phyloP scores from a whole-genome alignment of 2,113 vertebrate species.

The Ciconia boyciana region DNA sequence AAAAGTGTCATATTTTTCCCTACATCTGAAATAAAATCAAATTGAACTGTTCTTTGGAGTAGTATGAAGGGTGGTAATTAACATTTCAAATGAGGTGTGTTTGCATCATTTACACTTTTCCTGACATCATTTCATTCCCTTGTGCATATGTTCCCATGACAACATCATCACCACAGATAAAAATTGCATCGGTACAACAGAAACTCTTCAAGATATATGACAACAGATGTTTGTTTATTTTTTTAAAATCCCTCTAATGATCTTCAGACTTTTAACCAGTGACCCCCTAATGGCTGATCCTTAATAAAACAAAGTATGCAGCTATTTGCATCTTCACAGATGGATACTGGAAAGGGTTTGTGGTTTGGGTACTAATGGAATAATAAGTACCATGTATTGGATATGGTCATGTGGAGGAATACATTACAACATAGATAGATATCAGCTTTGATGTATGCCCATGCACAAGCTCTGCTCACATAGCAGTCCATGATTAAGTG shows the following conservation, averaged over 20 bases:
- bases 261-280: constrained; percentile 52
- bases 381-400: constrained; percentile 44
- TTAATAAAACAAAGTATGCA: constrained; percentile 41
- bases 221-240: constrained; percentile 64
- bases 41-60: constrained; percentile 23
- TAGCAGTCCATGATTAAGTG: constrained; percentile 13
- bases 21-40: constrained; percentile 54
- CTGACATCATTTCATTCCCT: constrained; percentile 67
- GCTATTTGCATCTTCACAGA: constrained; percentile 36
- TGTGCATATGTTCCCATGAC: constrained; percentile 62
- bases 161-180: constrained; percentile 60
- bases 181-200: constrained; percentile 48
- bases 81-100: constrained; percentile 55
- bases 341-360: constrained; percentile 31
- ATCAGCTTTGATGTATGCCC: constrained; percentile 55
- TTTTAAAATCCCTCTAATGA: constrained; percentile 24
- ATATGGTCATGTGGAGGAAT: constrained; percentile 55
- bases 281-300: constrained; percentile 22
- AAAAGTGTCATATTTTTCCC: constrained; percentile 62
- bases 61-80: constrained; percentile 32
- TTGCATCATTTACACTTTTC: constrained; percentile 68
- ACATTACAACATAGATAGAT: constrained; percentile 46
- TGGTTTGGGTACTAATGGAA: constrained; percentile 54
- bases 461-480: constrained; percentile 32
- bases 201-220: constrained; percentile 59